Evolutionary conservation across 2,888 invertebrate species (phyloP), one percentile per base, ranked within the genome.

Genomic region (Spodoptera picta): DNA sequence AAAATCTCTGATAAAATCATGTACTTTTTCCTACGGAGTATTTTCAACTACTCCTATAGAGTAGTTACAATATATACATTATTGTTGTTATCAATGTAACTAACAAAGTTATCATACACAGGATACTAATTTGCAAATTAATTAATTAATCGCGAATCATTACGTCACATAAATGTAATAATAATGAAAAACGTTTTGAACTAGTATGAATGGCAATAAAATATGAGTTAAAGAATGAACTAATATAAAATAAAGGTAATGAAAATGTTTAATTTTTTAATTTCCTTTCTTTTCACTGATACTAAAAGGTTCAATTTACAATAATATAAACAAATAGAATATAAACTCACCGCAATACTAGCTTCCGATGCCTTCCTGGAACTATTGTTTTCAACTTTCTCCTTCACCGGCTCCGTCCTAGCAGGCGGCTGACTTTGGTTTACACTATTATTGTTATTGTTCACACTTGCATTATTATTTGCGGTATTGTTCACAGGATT

Each of bases 301-400:
- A 36, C 36, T 2, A 36, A 7, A 36, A 36, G 36, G 36, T 36
- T 7, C 36, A 36, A 9, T 36, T 6, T 5, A 36, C 6, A 36
- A 36, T 27, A 27, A 5, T 23, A 46, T 2, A 84, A 85, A 58
- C 54, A 47, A 69, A 48, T 42, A 64, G 11, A 53, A 44, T n/a
- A 14, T 23, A 41, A 24, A 79, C 87, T 87, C 64, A 90, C 89
- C 77, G 78, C 84, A 70, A 80, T 79, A 81, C 92, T 92, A 47
- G 88, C 88, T 81, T 93, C 92, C 0, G 92, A 92, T 7, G 85
- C 82, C 58, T 91, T 92, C 67, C 90, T 87, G 6, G 91, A 83
- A 12, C 74, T 80, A 51, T 83, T 86, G 41, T 80, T 87, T 50
- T 92, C 91, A 0, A 84, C 83, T 5, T 74, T 87, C 9, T 91